Conservation (phyloP, 2,888 invertebrate species). For the Endotricha flammealis region DNA sequence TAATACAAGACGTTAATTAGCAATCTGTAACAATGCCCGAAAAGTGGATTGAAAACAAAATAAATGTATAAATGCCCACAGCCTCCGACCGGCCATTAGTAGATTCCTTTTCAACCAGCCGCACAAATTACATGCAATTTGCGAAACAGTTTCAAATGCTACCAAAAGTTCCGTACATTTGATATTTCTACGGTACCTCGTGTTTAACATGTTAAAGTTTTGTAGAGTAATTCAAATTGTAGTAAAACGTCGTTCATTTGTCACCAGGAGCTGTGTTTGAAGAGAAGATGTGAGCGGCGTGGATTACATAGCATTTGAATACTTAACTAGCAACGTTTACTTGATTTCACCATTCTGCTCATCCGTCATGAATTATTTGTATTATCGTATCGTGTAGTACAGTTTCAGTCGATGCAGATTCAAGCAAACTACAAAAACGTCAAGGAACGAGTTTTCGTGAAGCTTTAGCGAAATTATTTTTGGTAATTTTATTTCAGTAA, state of each 20-base stretch:
- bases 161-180: slow-evolving; percentile 12
- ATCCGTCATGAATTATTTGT: too few species aligned
- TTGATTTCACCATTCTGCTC: too few species aligned
- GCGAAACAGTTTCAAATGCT: slow-evolving; percentile 44
- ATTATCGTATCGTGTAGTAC: too few species aligned
- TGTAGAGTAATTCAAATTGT: slow-evolving; percentile 27
- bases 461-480: too few species aligned
- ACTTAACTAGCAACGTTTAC: slow-evolving; percentile 4
- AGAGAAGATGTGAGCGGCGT: slow-evolving; percentile 48
- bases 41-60: too few species aligned
- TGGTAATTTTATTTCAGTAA: too few species aligned
- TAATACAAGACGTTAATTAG: too few species aligned
- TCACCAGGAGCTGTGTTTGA: slow-evolving; percentile 48
- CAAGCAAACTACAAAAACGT: too few species aligned
- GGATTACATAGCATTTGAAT: background rate
- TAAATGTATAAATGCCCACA: slow-evolving; percentile 42
- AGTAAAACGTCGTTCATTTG: slow-evolving; percentile 24
- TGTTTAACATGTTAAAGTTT: slow-evolving; percentile 18
- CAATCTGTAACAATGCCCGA: background rate
- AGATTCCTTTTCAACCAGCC: slow-evolving; percentile 42
- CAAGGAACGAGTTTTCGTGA: too few species aligned
- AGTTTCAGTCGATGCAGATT: too few species aligned
- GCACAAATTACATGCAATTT: slow-evolving; percentile 61
- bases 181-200: background rate
- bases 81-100: slow-evolving; percentile 10